Evolutionary conservation across 2,888 invertebrate genomes (phyloP), one percentile per base, ranked within the genome.

Genomic region (Epinotia nisella): DNA sequence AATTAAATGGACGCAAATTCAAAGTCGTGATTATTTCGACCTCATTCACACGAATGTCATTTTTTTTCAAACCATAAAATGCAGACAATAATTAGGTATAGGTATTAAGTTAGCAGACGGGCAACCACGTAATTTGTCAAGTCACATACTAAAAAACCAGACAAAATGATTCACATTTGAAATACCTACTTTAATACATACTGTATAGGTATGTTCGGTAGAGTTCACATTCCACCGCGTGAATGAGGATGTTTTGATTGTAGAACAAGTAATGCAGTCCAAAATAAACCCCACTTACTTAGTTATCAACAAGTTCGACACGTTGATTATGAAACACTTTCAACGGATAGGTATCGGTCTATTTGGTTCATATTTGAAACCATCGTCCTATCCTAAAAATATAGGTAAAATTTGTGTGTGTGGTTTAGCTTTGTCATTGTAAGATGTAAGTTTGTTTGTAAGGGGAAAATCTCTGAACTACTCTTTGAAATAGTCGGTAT

Each of bases 1-100:
- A 83, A 81, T 84, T 82, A 82, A 82, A 87, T 81, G 78, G 75
- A 78, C 78, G 79, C 77, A 80, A 80, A 79, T 79, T 81, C 69
- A 69, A 68, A 74, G 41, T 74, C 75, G 70, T 65, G 69, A 69
- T 71, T 39, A 71, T 71, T 67, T 74, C 66, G 71, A 70, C 73
- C 68, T 73, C 68, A 75, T 72, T 76, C 73, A 71, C 73, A 76
- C 69, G 66, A 71, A 75, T 69, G 73, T 73, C 73, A 69, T 73
- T 73, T 73, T 60, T n/a, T 73, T 73, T 64, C 19, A 56, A 59
- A 11, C 39, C 55, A 41, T 61, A 67, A 60, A 72, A 62, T 68
- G 68, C 56, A 72, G 49, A 62, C 68, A 62, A 72, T 61, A 67
- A 67, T 68, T 67, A 55, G 66, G 56, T 51, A 62, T 61, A 72